Conservation (phyloP, 2,888 invertebrate species). For the Agonopterix arenella region DNA sequence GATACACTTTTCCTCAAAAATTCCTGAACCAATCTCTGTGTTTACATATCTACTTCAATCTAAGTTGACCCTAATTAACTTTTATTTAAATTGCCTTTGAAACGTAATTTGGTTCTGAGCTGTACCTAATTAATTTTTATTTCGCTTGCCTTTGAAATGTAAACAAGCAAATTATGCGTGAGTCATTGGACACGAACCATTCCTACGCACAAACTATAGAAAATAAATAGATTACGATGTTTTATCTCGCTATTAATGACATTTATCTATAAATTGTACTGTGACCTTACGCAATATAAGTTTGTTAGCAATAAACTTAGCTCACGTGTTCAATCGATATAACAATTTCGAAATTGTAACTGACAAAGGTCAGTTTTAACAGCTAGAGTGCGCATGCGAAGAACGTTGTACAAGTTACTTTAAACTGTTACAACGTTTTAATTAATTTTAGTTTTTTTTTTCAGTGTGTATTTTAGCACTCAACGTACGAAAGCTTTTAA, state of each 20-base stretch:
- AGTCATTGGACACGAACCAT: slow-evolving; percentile 11
- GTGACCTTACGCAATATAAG: slow-evolving; percentile 44
- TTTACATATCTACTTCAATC: too few relatives aligned
- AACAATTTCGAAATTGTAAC: slow-evolving; percentile 49
- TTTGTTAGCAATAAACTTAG: slow-evolving; percentile 44
- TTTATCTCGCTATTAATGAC: slow-evolving; percentile 44
- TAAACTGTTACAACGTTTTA: slow-evolving; percentile 50
- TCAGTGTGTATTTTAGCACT: slow-evolving; percentile 34
- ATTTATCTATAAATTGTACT: slow-evolving; percentile 51
- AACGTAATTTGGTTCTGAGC: too few relatives aligned
- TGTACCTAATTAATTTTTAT: too few relatives aligned
- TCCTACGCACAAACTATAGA: slow-evolving; percentile 13
- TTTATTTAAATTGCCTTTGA: too few relatives aligned
- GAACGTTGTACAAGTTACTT: slow-evolving; percentile 17
- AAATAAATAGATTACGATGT: slow-evolving; percentile 28
- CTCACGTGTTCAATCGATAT: slow-evolving; percentile 46
- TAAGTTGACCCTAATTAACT: too few relatives aligned
- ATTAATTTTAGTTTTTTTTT: slow-evolving; percentile 50
- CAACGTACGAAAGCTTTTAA: slow-evolving; percentile 54
- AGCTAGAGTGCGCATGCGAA: slow-evolving; percentile 24
- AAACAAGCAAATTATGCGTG: slow-evolving; percentile 2
- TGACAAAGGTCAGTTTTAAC: slow-evolving; percentile 48
- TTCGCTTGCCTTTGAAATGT: too few relatives aligned
- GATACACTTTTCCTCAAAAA: too few relatives aligned
- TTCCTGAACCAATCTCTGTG: too few relatives aligned